Base-by-base conservation (phyloP, 2,113 vertebrate genomes). In the Bubalus kerabau region DNA sequence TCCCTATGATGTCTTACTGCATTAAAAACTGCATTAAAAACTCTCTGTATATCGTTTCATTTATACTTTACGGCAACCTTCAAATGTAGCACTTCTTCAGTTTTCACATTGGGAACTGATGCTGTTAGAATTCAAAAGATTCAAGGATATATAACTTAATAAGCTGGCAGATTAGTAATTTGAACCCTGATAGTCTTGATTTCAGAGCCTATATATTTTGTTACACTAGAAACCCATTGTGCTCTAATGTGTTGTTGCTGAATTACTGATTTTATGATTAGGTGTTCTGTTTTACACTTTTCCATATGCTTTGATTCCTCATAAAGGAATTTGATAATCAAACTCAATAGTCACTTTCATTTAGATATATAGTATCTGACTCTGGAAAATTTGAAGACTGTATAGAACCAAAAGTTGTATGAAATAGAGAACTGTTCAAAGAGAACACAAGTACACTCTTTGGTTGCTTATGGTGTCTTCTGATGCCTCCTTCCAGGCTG, bases 331-430 rank as follows among this genome's bases (percentile, higher is more conserved):
- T 86, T 93, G 82, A 92, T 95, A 84, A 71, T 85, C 2, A n/a
- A 4, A 11, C n/a, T 96, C 52, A 96, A 43, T 83, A 74, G 36
- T 91, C 7, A 86, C 59, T 96, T 97, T 95, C 54, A 86, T 76
- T 86, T 88, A 90, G 54, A 48, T 24, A 10, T 56, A 19, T 85
- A 48, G 4, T 81, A 40, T 87, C 43, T 94, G n/a, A 86, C n/a
- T 94, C 19, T 60, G 84, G 40, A 71, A 60, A 95, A 91, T 89
- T 83, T 95, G 67, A 94, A 87, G 40, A 83, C 7, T 50, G 0
- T 23, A 36, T 43, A 87, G 48, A 95, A 56, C 24, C 43, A 89
- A 60, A 83, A 60, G 12, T 84, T 89, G 5, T 59, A 11, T 89
- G 50, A 92, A 92, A 28, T 93, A 36, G 9, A 83, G 50, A 94